Conservation (phyloP, 2,797 vertebrate genomes). For the Cryptoblepharus egeriae region DNA sequence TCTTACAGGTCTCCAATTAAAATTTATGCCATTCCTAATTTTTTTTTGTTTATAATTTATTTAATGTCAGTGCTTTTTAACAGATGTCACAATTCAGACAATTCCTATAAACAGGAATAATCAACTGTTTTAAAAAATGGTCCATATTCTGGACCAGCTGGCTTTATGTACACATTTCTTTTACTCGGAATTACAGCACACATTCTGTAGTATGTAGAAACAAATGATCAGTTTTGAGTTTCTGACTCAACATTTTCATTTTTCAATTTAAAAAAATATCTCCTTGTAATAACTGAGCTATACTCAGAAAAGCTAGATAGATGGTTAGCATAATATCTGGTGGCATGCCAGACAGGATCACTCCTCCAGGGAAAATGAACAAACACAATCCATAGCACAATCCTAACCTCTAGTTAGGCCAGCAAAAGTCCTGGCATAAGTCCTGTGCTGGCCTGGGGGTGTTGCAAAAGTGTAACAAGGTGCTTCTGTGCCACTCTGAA, state of each 20-base stretch:
- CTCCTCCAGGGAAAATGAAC: too few relatives aligned
- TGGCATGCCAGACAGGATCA: too few relatives aligned
- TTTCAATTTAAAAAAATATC: slow-evolving; percentile 22
- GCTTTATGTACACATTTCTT: slow-evolving; percentile 53
- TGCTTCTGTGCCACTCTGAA: too few relatives aligned
- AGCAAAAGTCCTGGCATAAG: too few relatives aligned
- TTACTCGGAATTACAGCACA: slow-evolving; percentile 61
- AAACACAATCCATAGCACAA: too few relatives aligned
- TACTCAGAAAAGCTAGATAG: not conserved
- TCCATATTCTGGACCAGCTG: slow-evolving; percentile 58
- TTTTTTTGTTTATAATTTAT: slow-evolving; percentile 63
- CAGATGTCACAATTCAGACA: slow-evolving; percentile 59
- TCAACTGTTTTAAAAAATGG: slow-evolving; percentile 52
- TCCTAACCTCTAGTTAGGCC: too few relatives aligned
- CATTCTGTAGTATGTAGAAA: slow-evolving; percentile 51
- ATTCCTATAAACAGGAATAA: slow-evolving; percentile 64
- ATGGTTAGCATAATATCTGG: slow-evolving; percentile 22
- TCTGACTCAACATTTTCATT: slow-evolving; percentile 44
- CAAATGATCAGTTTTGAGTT: slow-evolving; percentile 49
- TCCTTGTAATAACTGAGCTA: slow-evolving; percentile 10
- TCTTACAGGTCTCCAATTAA: slow-evolving; percentile 36
- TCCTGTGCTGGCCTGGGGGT: too few relatives aligned
- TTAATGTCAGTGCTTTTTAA: slow-evolving; percentile 68
- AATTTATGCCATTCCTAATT: slow-evolving; percentile 36
- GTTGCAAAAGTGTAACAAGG: too few relatives aligned